A percentile compares a stretch with the other conserved stretches of the same genome.
Conservation (phyloP, 1,140 invertebrate species). For the Pseudachorutes palmiensis region DNA sequence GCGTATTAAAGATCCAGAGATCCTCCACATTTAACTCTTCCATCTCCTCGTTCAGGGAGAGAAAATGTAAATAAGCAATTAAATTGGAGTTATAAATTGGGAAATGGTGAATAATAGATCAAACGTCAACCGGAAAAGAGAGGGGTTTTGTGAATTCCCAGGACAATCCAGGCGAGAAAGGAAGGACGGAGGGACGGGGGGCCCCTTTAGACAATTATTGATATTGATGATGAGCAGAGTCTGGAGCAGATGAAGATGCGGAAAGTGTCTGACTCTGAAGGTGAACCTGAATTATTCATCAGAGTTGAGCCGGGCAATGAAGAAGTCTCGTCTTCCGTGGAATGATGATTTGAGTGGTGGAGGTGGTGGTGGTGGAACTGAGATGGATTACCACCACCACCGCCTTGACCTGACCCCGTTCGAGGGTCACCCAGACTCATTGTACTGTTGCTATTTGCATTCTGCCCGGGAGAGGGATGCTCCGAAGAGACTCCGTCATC, state of each 20-base stretch:
- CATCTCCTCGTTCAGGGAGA: too few relatives aligned
- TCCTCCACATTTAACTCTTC: too few relatives aligned
- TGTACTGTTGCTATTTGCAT: constrained; percentile 16
- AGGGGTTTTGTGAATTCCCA: not conserved
- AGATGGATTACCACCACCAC: too few relatives aligned
- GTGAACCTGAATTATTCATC: constrained; percentile 29
- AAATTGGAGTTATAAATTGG: constrained; percentile 15
- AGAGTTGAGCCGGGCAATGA: constrained; percentile 15
- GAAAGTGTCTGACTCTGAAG: not conserved
- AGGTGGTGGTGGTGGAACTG: constrained; percentile 17
- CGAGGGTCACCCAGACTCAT: constrained; percentile 5
- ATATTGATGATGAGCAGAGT: constrained; percentile 24
- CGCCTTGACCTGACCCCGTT: too few relatives aligned
- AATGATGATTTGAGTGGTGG: not conserved
- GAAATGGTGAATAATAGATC: not conserved
- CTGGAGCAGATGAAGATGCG: not conserved
- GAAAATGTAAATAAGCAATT: constrained; percentile 23
- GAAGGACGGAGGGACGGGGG: constrained; percentile 23
- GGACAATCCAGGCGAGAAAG: too few relatives aligned
- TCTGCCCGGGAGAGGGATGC: constrained; percentile 27
- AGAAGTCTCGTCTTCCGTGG: constrained; percentile 17
- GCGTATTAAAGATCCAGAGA: too few relatives aligned
- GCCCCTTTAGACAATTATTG: constrained; percentile 9
- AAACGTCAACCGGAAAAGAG: not conserved
- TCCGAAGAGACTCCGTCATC: constrained; percentile 34